Conservation (phyloP, 2,888 invertebrate genomes). For the Aricia artaxerxes region DNA sequence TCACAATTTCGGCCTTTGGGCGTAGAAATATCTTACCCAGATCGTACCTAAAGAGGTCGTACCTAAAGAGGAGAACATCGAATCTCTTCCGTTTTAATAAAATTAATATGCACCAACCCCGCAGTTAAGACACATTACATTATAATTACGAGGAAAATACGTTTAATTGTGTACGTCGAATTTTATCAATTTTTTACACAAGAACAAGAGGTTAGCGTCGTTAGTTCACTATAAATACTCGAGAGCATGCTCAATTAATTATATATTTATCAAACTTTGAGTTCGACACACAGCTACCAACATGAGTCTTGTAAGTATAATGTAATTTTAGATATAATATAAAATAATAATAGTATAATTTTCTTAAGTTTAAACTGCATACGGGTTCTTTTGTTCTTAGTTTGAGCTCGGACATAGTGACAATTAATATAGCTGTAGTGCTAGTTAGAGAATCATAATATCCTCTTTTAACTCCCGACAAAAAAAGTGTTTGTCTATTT, state of each 20-base stretch:
- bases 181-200: not conserved
- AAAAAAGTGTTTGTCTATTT: too few relatives aligned
- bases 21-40: conserved; percentile 10
- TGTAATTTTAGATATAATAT: too few relatives aligned
- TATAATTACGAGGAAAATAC: not conserved
- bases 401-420: too few relatives aligned
- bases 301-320: conserved; percentile 3
- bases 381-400: too few relatives aligned
- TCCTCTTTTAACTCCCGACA: too few relatives aligned
- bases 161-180: not conserved
- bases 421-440: too few relatives aligned
- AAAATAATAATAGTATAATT: too few relatives aligned
- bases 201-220: not conserved
- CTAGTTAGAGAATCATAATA: too few relatives aligned
- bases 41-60: conserved; percentile 13
- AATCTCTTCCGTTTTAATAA: conserved; percentile 25
- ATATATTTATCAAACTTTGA: conserved; percentile 5
- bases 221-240: not conserved
- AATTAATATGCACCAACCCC: not conserved
- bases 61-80: not conserved
- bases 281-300: not conserved
- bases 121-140: not conserved
- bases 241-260: not conserved
- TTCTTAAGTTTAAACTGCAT: too few relatives aligned
- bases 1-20: too few relatives aligned